Conservation (phyloP, 2,888 invertebrate genomes). For the Rugalucina vietnamica region DNA sequence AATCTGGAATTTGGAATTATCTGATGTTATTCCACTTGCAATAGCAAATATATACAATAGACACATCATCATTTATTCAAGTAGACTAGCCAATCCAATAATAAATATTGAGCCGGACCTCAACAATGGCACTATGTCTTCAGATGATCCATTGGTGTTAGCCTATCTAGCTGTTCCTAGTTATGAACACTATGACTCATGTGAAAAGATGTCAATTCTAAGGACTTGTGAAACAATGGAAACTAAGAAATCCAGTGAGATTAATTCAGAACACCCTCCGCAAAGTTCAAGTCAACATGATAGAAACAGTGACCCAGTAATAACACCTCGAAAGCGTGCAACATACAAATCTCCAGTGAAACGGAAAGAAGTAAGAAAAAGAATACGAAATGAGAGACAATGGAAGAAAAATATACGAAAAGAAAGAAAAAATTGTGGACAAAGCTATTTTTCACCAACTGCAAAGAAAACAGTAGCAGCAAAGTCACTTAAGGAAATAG, state of each 20-base stretch:
- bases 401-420: slow-evolving; percentile 30
- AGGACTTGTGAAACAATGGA: not conserved
- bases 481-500: not conserved
- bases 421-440: not conserved
- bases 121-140: not conserved
- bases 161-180: not conserved
- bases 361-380: not conserved
- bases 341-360: not conserved
- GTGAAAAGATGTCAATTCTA: not conserved
- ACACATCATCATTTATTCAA: not conserved
- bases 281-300: too few species aligned
- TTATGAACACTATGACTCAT: not conserved
- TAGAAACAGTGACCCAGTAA: not conserved
- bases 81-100: not conserved
- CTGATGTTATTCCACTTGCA: not conserved
- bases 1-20: not conserved
- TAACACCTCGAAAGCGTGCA: not conserved
- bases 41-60: not conserved
- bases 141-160: not conserved
- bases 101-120: not conserved
- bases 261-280: too few species aligned
- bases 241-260: not conserved
- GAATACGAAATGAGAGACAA: not conserved
- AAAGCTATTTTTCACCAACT: slow-evolving; percentile 19
- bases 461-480: not conserved